Conservation (phyloP, 1,140 invertebrate species). For the Drosophila cardini region DNA sequence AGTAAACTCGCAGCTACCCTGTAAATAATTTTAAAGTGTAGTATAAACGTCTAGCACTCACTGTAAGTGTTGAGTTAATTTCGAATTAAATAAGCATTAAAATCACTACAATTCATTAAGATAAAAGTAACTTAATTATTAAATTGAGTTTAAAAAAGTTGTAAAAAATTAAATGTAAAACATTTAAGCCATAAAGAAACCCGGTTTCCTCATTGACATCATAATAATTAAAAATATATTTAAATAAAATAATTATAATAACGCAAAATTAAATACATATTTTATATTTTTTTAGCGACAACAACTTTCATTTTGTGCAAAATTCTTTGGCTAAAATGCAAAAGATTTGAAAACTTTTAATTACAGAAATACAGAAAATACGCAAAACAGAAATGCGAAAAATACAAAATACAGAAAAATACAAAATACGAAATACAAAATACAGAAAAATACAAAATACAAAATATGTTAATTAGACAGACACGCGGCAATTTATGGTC, state of each 20-base stretch:
- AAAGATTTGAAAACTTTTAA: conserved; percentile 45
- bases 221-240: not conserved
- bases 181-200: too few relatives aligned
- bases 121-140: too few relatives aligned
- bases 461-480: conserved; percentile 54
- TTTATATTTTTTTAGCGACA: not conserved
- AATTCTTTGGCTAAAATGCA: conserved; percentile 47
- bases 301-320: conserved; percentile 58
- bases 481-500: conserved; percentile 48
- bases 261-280: conserved; percentile 3
- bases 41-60: too few relatives aligned
- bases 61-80: not conserved
- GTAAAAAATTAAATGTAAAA: too few relatives aligned
- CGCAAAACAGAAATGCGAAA: conserved; percentile 34
- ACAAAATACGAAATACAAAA: conserved; percentile 17
- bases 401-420: conserved; percentile 27
- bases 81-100: too few relatives aligned
- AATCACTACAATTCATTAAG: too few relatives aligned
- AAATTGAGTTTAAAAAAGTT: too few relatives aligned
- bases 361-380: conserved; percentile 47
- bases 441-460: conserved; percentile 14
- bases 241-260: conserved; percentile 11
- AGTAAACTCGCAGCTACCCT: too few relatives aligned
- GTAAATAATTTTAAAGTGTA: too few relatives aligned
- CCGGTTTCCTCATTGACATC: too few relatives aligned